Evolutionary conservation across 2,113 vertebrate species (phyloP).

Genomic region (Plotosus lineatus): DNA sequence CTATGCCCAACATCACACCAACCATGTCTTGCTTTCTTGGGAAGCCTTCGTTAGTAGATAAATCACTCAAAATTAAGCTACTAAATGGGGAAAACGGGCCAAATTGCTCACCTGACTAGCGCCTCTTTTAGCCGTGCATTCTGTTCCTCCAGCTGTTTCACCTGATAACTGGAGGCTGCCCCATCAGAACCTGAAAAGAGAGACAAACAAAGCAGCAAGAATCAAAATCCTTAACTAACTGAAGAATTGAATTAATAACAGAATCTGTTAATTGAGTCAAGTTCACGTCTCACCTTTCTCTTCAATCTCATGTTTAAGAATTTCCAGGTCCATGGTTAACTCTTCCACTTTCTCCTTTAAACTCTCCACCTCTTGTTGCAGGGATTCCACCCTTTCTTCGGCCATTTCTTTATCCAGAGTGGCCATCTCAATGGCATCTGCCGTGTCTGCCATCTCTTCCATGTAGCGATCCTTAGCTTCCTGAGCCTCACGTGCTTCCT

Average conservation of each 20-base stretch:
- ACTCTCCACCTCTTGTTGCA: slow-evolving; percentile 93
- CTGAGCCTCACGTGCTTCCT: slow-evolving; percentile 94
- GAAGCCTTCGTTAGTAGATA: neutral
- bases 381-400: slow-evolving; percentile 90
- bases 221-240: neutral
- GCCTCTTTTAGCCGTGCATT: slow-evolving; percentile 91
- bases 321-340: slow-evolving; percentile 93
- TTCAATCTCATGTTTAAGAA: slow-evolving; percentile 93
- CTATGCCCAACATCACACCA: neutral
- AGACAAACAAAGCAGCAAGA: neutral
- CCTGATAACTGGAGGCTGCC: slow-evolving; percentile 93
- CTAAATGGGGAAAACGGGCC: neutral
- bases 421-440: slow-evolving; percentile 96
- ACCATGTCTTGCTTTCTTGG: neutral
- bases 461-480: slow-evolving; percentile 94
- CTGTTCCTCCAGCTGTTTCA: slow-evolving; percentile 95
- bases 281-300: slow-evolving; percentile 82
- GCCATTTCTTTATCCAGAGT: slow-evolving; percentile 99
- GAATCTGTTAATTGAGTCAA: neutral
- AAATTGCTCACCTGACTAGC: slow-evolving; percentile 81
- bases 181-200: slow-evolving; percentile 84
- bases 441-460: slow-evolving; percentile 98
- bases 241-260: no score
- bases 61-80: slow-evolving; percentile 35
- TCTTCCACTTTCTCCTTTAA: slow-evolving; percentile 91